Conservation (phyloP, 2,797 vertebrate species). For the Orestias chungarensis region DNA sequence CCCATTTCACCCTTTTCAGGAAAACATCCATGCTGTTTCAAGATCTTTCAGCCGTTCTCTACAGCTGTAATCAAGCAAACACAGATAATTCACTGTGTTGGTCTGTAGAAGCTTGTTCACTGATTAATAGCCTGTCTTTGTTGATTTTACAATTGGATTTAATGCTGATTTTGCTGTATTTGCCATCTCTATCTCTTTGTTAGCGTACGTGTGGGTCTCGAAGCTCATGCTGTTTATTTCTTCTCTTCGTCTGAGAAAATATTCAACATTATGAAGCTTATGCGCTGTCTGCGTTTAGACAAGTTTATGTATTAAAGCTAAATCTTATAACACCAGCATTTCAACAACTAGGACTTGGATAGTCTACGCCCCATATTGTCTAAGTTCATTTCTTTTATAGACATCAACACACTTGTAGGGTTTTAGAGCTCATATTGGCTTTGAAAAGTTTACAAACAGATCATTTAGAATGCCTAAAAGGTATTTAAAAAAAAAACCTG, state of each 20-base stretch:
- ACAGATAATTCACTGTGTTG: neutral
- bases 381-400: neutral
- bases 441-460: neutral
- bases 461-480: slow-evolving; percentile 17
- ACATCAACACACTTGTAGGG: neutral
- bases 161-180: slow-evolving; percentile 1
- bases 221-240: neutral
- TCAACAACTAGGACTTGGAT: neutral
- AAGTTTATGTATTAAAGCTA: slow-evolving; percentile 2
- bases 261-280: neutral
- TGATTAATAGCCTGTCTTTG: slow-evolving; percentile 4
- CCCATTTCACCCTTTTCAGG: neutral
- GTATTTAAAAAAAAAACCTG: slow-evolving; percentile 15
- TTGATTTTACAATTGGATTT: neutral
- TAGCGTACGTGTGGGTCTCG: neutral
- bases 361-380: neutral
- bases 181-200: neutral
- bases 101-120: slow-evolving; percentile 5
- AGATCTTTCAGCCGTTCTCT: neutral
- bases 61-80: neutral
- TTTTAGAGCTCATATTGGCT: neutral
- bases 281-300: neutral
- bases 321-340: slow-evolving; percentile 7
- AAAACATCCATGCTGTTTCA: neutral
- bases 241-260: neutral